Base-by-base conservation (phyloP, 2,888 invertebrate species). In the Muscina levida region DNA sequence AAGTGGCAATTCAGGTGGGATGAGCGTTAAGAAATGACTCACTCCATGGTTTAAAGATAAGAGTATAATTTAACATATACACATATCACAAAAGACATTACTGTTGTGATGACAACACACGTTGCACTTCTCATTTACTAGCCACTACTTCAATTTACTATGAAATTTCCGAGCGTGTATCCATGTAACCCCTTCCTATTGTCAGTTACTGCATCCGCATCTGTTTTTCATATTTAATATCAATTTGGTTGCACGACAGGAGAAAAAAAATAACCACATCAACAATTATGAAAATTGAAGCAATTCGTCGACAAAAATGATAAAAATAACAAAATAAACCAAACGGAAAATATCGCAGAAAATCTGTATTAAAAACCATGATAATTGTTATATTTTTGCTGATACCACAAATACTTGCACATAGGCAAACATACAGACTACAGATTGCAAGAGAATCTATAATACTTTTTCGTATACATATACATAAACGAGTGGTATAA, bases 381-480 rank as follows among this genome's bases (percentile, higher is more conserved):
- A 80, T 77, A 67, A 77, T 79, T 80, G 42, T 77, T 71, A 70
- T 76, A 66, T 77, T 81, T 73, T 67, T 66, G 77, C 80, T 77
- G 77, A 77, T 81, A 46, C 59, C 44, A 59, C 73, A 77, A 67
- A 77, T 39, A 42, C 8, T 8, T 22, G 42, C 42, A 37, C 57
- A 26, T 37, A 42, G 13, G 26, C 59, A 39, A 37, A 62, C 39
- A 10, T 39, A 19, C 39, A 37, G 10, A 22, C 48, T 17, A 11
- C 56, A 22, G 11, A 53, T n/a, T 15, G 17, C 48, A 15, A 3
- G 6, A 15, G 48, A 48, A 48, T 44, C 13, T 48, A 17, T n/a
- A n/a, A n/a, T n/a, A n/a, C n/a, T n/a, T n/a, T 48, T 15, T 48
- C 57, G n/a, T 26, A 11, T 31, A 24, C 51, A 22, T 66, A 24